phyloP scores from a whole-genome alignment of 2,888 invertebrate genomes.

The Tiphia femorata region DNA sequence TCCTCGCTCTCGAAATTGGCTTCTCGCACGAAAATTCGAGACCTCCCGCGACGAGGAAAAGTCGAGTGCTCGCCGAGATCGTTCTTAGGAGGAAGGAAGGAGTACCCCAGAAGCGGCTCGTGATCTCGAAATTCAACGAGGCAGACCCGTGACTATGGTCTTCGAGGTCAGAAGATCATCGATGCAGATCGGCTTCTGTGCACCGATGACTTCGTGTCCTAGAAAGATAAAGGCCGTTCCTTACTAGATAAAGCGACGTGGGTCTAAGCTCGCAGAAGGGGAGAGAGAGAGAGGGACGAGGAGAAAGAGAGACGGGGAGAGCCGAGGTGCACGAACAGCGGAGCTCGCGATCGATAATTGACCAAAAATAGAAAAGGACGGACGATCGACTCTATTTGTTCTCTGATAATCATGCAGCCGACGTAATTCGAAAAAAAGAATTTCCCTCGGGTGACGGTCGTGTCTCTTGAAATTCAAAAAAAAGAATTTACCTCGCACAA shows the following conservation, averaged over 20 bases:
- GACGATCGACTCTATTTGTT: too few species aligned
- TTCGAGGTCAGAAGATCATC: constrained; percentile 48
- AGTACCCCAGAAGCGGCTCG: constrained; percentile 3
- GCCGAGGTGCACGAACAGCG: constrained; percentile 40
- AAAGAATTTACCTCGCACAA: too few species aligned
- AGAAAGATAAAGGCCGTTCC: constrained; percentile 54
- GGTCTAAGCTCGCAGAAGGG: constrained; percentile 25
- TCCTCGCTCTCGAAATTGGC: neutral
- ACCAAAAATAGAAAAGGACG: constrained; percentile 51
- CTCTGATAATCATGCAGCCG: too few species aligned
- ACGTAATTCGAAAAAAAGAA: too few species aligned
- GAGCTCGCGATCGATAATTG: constrained; percentile 43
- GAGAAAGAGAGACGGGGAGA: constrained; percentile 26
- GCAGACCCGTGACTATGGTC: constrained; percentile 20
- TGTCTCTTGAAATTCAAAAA: too few species aligned
- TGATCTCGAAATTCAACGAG: constrained; percentile 36
- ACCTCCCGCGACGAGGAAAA: constrained; percentile 18
- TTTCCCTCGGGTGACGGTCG: too few species aligned
- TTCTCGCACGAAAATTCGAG: constrained; percentile 22
- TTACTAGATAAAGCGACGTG: constrained; percentile 37
- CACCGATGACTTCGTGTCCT: constrained; percentile 52
- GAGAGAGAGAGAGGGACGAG: neutral
- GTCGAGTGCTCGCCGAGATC: neutral
- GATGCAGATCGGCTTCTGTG: constrained; percentile 45
- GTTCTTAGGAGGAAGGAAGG: neutral